Conservation (phyloP, 2,113 vertebrate genomes). For the Podarcis raffonei region DNA sequence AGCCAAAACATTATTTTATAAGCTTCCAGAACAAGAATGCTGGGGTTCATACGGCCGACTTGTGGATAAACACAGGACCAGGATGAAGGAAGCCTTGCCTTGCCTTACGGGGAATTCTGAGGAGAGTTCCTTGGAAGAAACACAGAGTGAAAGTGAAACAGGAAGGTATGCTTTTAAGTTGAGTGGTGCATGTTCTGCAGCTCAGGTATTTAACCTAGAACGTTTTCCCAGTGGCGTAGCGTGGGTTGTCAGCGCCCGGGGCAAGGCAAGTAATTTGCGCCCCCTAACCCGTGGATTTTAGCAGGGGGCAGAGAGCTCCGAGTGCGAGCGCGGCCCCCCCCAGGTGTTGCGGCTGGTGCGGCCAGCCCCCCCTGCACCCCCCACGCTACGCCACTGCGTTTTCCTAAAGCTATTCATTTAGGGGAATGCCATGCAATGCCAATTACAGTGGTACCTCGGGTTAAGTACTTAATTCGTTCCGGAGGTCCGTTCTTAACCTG, state of each 20-base stretch:
- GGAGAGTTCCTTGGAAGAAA: constrained; percentile 8
- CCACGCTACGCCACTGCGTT: no score
- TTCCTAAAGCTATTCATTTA: background rate
- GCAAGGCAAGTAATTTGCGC: no score
- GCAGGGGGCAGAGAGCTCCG: no score
- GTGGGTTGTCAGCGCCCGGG: no score
- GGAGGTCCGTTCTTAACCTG: no score
- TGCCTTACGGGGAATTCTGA: constrained; percentile 27
- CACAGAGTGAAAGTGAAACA: constrained; percentile 32
- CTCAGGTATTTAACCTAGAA: background rate
- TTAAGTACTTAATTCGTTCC: no score
- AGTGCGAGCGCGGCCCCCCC: no score
- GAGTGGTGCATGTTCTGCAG: background rate
- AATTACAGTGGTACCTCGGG: background rate
- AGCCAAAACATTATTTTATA: constrained; percentile 44
- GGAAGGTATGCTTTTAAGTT: constrained; percentile 46
- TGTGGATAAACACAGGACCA: constrained; percentile 43
- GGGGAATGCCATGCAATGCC: background rate
- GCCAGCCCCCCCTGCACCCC: no score
- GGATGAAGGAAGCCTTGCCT: constrained; percentile 34
- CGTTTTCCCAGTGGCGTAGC: no score
- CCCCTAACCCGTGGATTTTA: no score
- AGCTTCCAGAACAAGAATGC: constrained; percentile 46
- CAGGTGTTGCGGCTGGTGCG: no score
- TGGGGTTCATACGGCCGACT: constrained; percentile 15